Evolutionary conservation across 2,113 vertebrate genomes (phyloP), one percentile per base, ranked within the genome.

Genomic region (Petromus typicus): DNA sequence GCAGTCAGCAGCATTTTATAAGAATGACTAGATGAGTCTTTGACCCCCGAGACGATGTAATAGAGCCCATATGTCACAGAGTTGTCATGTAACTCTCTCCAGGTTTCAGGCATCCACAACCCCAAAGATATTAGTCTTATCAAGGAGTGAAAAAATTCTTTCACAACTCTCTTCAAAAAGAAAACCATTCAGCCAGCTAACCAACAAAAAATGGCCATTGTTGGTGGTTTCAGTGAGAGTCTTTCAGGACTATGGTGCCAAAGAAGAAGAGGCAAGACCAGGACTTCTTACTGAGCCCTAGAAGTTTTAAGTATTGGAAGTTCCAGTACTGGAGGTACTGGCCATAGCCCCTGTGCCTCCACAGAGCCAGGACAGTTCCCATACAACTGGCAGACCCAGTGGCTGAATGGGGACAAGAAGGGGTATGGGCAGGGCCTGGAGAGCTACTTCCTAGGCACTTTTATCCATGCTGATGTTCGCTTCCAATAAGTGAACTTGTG

Each of bases 401-500:
- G 30, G 14, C 9, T 64, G 76, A 51, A 10, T 83, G 61, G 12
- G 25, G 17, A 23, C n/a, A 10, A 34, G 13, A 75, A 34, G 4
- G 37, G 4, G 20, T 40, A 32, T 6, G 63, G 79, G 43, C 32
- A 56, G 75, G 25, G n/a, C 30, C 75, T 71, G 18, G 11, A 66
- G 34, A 37, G 14, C n/a, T 45, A 10, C 30, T 23, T 14, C 27
- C 9, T 13, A 37, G 54, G 63, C n/a, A 34, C 22, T 27, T 56
- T 56, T 2, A 16, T 30, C 22, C 13, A 3, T 17, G 9, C 56
- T 0, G 4, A 25, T 17, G 20, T 7, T 3, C 34, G 22, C 40
- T 40, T 45, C 1, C 34, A 51, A 5, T 25, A 30, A 54, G n/a
- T 48, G 32, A 30, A 54, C 51, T 3, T 18, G 30, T 22, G 30